Percentiles rank a stretch among this genome's conserved stretches.
Conservation (phyloP, 2,888 invertebrate genomes). For the Cloeon dipterum region DNA sequence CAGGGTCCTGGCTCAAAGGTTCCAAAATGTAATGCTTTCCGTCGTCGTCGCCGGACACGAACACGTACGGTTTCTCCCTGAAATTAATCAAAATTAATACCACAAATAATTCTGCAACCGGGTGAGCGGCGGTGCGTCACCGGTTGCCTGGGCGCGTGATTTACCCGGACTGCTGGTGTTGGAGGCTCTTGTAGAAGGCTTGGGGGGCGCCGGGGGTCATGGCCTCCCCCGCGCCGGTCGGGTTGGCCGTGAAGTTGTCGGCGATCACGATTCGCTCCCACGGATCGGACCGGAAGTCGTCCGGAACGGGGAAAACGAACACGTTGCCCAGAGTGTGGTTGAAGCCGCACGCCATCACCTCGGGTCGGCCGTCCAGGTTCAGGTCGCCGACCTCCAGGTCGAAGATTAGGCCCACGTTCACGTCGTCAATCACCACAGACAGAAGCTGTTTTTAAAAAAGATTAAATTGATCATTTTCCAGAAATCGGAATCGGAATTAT, state of each 20-base stretch:
- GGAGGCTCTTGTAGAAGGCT: conserved; percentile 11
- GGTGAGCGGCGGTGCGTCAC: too few species aligned
- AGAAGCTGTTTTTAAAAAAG: too few species aligned
- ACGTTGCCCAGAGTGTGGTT: conserved; percentile 10
- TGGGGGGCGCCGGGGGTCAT: conserved; percentile 13
- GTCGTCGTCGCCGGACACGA: conserved; percentile 14
- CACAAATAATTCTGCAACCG: too few species aligned
- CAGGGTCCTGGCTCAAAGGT: conserved; percentile 10
- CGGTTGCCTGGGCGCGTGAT: too few species aligned
- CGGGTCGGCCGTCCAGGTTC: conserved; percentile 11
- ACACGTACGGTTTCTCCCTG: conserved; percentile 11
- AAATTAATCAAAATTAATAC: too few species aligned
- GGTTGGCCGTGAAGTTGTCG: conserved; percentile 11
- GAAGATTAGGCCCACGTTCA: conserved; percentile 11
- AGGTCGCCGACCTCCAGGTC: conserved; percentile 12
- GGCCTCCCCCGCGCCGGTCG: conserved; percentile 10
- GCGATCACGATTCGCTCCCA: conserved; percentile 10
- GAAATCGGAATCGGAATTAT: too few species aligned
- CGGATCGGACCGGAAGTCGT: conserved; percentile 9
- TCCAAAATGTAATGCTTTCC: conserved; percentile 12
- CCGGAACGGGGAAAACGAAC: conserved; percentile 11
- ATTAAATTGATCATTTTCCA: too few species aligned
- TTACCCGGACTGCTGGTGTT: conserved; percentile 10
- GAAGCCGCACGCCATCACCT: conserved; percentile 11
- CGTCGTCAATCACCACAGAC: not conserved